Conservation (phyloP, 1,140 invertebrate species). For the Asbolus verrucosus region DNA sequence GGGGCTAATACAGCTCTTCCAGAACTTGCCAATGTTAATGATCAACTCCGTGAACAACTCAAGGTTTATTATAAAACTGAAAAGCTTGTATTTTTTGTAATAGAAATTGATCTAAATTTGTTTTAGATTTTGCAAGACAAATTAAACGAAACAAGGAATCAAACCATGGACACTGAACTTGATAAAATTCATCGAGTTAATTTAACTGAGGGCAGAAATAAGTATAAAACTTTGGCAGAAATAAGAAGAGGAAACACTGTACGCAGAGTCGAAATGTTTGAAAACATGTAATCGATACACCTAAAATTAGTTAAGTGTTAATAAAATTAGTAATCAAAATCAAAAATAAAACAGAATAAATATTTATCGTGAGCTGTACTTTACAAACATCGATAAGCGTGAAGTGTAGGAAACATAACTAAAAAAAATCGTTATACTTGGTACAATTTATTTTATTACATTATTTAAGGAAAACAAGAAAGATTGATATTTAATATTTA, state of each 20-base stretch:
- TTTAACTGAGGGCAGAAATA: conserved; percentile 59
- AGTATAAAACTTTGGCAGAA: conserved; percentile 62
- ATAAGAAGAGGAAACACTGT: conserved; percentile 63
- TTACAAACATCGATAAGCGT: no score
- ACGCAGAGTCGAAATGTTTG: conserved; percentile 62
- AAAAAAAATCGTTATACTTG: no score
- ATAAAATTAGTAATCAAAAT: no score
- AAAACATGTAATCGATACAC: conserved; percentile 63
- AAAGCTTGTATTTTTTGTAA: background rate
- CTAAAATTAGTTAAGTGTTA: no score
- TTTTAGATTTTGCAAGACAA: conserved; percentile 56
- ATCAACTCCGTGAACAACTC: conserved; percentile 59
- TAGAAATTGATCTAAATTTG: background rate
- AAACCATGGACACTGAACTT: conserved; percentile 58
- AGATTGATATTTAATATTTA: no score
- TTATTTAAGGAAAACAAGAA: no score
- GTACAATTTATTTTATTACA: no score
- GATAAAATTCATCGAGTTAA: conserved; percentile 64
- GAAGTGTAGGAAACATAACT: no score
- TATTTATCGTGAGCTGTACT: no score
- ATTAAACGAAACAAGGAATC: conserved; percentile 54
- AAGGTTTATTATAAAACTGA: conserved; percentile 56
- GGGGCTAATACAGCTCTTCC: conserved; percentile 57
- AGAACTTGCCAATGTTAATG: conserved; percentile 58
- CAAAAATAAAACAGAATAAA: no score